A percentile compares a stretch with the other conserved stretches of the same genome.
These are phyloP conservation scores for Eubasilissa regina DNA, from an alignment of 1,140 invertebrate genomes.

Conservation along the genomic window DNA sequence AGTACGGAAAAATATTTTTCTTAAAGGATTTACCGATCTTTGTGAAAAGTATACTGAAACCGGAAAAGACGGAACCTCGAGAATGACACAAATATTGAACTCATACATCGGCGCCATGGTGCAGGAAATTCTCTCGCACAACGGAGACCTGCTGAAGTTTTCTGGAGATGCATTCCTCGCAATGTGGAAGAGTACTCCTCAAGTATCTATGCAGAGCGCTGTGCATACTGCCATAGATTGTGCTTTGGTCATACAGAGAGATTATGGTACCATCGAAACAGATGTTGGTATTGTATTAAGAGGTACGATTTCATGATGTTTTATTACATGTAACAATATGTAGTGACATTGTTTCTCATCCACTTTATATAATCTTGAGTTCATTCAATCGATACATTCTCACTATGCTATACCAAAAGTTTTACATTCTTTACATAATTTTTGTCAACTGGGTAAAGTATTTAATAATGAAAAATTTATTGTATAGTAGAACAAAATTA, in stretches of 20 bases:
- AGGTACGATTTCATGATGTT: constrained; percentile 63
- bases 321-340: neutral
- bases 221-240: constrained; percentile 76
- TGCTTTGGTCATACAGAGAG: constrained; percentile 77
- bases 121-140: constrained; percentile 76
- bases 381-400: neutral
- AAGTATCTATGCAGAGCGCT: constrained; percentile 72
- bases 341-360: neutral
- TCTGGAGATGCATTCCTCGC: constrained; percentile 79
- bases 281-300: constrained; percentile 74
- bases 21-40: constrained; percentile 76
- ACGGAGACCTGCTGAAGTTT: constrained; percentile 79
- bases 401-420: neutral
- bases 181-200: constrained; percentile 73
- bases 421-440: neutral
- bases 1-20: neutral
- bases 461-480: no score
- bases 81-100: constrained; percentile 77
- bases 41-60: constrained; percentile 76
- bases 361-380: neutral
- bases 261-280: constrained; percentile 74
- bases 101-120: constrained; percentile 79
- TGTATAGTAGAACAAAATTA: neutral
- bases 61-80: constrained; percentile 76
- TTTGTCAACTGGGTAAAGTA: neutral